These are phyloP conservation scores for Gnatocerus cornutus DNA, from an alignment of 2,888 invertebrate species.

Conservation along the genomic window DNA sequence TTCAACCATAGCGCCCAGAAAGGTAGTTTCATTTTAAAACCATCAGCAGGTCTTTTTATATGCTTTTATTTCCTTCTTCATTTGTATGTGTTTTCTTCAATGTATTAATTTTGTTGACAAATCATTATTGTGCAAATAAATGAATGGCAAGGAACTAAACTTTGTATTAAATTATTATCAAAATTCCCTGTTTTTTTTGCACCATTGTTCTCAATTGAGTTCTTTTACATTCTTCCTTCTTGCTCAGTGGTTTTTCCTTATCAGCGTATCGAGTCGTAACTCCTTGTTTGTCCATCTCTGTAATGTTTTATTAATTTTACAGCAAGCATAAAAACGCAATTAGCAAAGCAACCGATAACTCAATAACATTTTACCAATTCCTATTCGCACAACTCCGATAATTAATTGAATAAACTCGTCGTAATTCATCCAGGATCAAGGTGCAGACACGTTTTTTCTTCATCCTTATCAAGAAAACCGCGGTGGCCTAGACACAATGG, in stretches of 20 bases:
- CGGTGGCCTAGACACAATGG: constrained; percentile 55
- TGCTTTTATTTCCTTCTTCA: too few species aligned
- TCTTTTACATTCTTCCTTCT: constrained; percentile 2
- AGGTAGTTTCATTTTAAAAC: too few species aligned
- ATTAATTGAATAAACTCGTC: constrained; percentile 30
- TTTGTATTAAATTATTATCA: too few species aligned
- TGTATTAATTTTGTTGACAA: too few species aligned
- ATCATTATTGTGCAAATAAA: too few species aligned
- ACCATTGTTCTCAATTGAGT: constrained; percentile 4
- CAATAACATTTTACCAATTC: constrained; percentile 27
- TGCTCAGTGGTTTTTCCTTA: neutral
- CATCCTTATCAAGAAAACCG: constrained; percentile 19
- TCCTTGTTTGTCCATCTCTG: constrained; percentile 4
- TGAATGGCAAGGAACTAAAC: too few species aligned
- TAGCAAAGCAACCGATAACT: constrained; percentile 31
- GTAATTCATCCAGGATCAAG: constrained; percentile 29
- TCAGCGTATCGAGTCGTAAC: neutral
- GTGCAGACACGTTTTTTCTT: constrained; percentile 20
- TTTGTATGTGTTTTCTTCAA: too few species aligned
- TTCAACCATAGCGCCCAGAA: too few species aligned
- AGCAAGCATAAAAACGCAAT: constrained; percentile 46
- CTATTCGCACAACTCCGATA: constrained; percentile 29
- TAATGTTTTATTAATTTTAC: constrained; percentile 53
- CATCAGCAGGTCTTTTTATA: too few species aligned
- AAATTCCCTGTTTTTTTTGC: neutral